Conservation (phyloP, 2,113 vertebrate species). For the Orientallactaga bullata region DNA sequence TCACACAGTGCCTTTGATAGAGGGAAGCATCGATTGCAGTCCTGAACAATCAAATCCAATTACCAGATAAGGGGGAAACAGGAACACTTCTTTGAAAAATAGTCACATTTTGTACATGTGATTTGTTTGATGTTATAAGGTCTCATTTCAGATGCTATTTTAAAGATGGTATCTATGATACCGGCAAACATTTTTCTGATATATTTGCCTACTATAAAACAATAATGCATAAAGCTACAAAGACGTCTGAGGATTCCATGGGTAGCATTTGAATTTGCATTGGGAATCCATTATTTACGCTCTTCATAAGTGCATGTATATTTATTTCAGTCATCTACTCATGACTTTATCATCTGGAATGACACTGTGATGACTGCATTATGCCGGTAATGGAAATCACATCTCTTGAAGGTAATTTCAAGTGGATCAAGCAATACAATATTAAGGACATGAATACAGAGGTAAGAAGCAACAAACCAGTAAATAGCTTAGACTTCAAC, state of each 20-base stretch:
- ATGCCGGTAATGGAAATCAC: slow-evolving; percentile 66
- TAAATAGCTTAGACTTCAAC: slow-evolving; percentile 36
- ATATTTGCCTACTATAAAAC: slow-evolving; percentile 57
- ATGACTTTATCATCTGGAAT: slow-evolving; percentile 68
- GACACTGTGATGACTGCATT: slow-evolving; percentile 59
- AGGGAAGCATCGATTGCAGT: background rate
- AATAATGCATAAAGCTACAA: slow-evolving; percentile 49
- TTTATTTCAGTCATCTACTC: slow-evolving; percentile 66
- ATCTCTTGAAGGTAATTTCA: slow-evolving; percentile 63
- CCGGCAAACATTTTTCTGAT: slow-evolving; percentile 55
- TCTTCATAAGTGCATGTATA: slow-evolving; percentile 62
- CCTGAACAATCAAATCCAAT: slow-evolving; percentile 47
- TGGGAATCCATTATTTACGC: slow-evolving; percentile 69
- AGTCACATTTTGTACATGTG: slow-evolving; percentile 16
- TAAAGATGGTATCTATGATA: background rate
- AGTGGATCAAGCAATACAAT: slow-evolving; percentile 43
- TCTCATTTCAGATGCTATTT: slow-evolving; percentile 50
- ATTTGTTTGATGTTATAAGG: slow-evolving; percentile 46
- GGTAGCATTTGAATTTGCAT: slow-evolving; percentile 53
- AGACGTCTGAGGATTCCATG: slow-evolving; percentile 42
- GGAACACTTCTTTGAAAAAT: slow-evolving; percentile 40
- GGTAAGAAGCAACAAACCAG: slow-evolving; percentile 37
- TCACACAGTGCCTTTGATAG: background rate
- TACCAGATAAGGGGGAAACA: slow-evolving; percentile 18
- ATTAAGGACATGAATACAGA: slow-evolving; percentile 51